These are phyloP conservation scores for Coracias cyanogaster DNA, from an alignment of 2,797 vertebrate genomes.

Conservation along the genomic window DNA sequence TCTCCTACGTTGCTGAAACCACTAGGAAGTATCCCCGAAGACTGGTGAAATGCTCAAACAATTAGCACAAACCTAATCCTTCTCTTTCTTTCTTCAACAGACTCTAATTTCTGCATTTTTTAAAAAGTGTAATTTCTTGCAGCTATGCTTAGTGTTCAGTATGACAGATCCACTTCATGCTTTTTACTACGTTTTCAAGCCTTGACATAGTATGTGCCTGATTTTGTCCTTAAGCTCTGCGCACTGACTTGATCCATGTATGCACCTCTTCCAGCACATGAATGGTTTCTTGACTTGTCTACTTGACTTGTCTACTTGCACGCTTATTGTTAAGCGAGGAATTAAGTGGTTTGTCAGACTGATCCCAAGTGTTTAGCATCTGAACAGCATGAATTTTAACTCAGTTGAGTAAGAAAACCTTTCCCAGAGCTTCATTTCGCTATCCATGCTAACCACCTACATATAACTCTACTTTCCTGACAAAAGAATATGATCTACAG, in stretches of 20 bases:
- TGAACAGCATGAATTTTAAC: slow-evolving; percentile 17
- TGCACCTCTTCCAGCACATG: slow-evolving; percentile 4
- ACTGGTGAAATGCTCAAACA: not conserved
- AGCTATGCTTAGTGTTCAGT: not conserved
- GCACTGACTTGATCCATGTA: not conserved
- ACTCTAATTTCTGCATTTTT: not conserved
- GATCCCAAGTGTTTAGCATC: slow-evolving; percentile 41
- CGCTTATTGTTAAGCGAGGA: not conserved
- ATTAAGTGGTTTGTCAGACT: slow-evolving; percentile 50
- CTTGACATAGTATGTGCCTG: not conserved
- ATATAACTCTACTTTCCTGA: not conserved
- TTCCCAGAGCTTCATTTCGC: not conserved
- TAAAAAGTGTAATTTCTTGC: not conserved
- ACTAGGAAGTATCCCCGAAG: not conserved
- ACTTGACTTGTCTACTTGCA: slow-evolving; percentile 34
- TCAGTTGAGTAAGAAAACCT: not conserved
- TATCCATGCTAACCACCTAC: not conserved
- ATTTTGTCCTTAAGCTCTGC: not conserved
- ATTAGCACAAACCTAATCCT: not conserved
- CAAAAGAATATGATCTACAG: not conserved
- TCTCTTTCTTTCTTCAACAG: not conserved
- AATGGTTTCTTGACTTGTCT: slow-evolving; percentile 43
- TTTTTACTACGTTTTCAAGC: not conserved
- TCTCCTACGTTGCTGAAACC: not conserved
- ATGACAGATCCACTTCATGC: not conserved